A percentile compares a stretch with the other conserved stretches of the same genome.
Conservation (phyloP, 2,113 vertebrate species). For the Mormyrus lacerda region DNA sequence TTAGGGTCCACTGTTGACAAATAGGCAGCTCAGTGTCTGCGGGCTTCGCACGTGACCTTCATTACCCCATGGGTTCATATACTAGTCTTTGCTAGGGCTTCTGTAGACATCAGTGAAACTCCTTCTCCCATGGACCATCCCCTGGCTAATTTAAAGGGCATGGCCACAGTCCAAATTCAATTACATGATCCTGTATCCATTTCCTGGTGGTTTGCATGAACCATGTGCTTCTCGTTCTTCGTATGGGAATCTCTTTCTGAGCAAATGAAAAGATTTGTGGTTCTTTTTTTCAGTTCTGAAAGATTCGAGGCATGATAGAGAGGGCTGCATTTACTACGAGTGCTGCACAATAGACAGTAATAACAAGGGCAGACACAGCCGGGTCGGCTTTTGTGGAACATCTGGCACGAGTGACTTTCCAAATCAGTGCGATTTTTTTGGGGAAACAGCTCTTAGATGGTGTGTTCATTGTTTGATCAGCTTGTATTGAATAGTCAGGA, state of each 20-base stretch:
- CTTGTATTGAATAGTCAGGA: conserved; percentile 44
- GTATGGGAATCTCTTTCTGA: conserved; percentile 75
- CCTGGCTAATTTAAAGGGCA: conserved; percentile 97
- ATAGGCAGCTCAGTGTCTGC: conserved; percentile 18
- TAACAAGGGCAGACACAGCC: conserved; percentile 35
- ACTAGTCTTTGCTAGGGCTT: conserved; percentile 69
- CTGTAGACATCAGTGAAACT: conserved; percentile 87
- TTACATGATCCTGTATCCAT: conserved; percentile 80
- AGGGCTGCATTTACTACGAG: conserved; percentile 48
- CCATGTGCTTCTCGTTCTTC: conserved; percentile 93
- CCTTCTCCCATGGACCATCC: conserved; percentile 86
- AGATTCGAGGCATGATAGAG: conserved; percentile 52
- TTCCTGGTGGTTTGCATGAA: conserved; percentile 83
- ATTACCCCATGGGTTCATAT: conserved; percentile 70
- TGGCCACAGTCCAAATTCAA: conserved; percentile 95
- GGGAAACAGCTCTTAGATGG: conserved; percentile 20
- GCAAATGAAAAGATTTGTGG: conserved; percentile 59
- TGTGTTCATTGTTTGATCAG: neutral
- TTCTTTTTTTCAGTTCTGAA: conserved; percentile 23
- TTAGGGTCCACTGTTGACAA: conserved; percentile 21
- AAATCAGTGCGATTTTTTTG: conserved; percentile 22
- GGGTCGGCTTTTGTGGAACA: conserved; percentile 37
- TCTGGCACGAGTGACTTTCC: conserved; percentile 34
- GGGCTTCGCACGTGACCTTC: conserved; percentile 60
- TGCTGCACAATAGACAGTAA: conserved; percentile 45